Percentiles rank a stretch among this genome's conserved stretches.
phyloP scores from a whole-genome alignment of 1,140 invertebrate genomes.

The Mya arenaria region DNA sequence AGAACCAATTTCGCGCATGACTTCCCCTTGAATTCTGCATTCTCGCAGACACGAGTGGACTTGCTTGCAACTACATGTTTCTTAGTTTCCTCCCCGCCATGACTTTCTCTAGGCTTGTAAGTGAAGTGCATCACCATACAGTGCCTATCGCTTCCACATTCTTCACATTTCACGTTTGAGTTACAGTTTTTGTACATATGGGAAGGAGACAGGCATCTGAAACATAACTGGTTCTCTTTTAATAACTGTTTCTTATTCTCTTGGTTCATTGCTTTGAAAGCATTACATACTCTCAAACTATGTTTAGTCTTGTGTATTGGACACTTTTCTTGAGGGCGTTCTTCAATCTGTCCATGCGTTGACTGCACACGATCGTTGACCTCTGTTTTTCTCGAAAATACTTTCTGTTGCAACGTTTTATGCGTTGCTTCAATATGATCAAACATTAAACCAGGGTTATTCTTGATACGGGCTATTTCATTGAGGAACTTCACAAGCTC shows the following conservation, averaged over 20 bases:
- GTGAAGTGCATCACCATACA: conserved; percentile 11
- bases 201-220: too few species aligned
- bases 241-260: conserved; percentile 41
- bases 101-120: not conserved
- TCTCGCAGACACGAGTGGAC: not conserved
- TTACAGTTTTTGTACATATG: conserved; percentile 38
- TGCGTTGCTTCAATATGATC: too few species aligned
- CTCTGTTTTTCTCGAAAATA: not conserved
- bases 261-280: conserved; percentile 23
- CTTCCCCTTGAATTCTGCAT: not conserved
- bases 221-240: conserved; percentile 54
- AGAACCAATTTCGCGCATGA: conserved; percentile 39
- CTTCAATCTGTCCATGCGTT: not conserved
- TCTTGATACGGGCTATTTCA: too few species aligned
- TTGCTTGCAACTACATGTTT: not conserved
- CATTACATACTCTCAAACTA: conserved; percentile 25
- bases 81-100: conserved; percentile 12
- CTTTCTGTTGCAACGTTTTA: conserved; percentile 22
- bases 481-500: too few species aligned
- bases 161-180: conserved; percentile 17
- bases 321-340: not conserved
- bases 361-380: not conserved
- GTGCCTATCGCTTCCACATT: conserved; percentile 15
- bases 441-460: too few species aligned
- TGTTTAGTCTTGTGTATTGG: conserved; percentile 40